Evolutionary conservation across 2,888 invertebrate species (phyloP), one percentile per base, ranked within the genome.

Genomic region (Acleris emargana): DNA sequence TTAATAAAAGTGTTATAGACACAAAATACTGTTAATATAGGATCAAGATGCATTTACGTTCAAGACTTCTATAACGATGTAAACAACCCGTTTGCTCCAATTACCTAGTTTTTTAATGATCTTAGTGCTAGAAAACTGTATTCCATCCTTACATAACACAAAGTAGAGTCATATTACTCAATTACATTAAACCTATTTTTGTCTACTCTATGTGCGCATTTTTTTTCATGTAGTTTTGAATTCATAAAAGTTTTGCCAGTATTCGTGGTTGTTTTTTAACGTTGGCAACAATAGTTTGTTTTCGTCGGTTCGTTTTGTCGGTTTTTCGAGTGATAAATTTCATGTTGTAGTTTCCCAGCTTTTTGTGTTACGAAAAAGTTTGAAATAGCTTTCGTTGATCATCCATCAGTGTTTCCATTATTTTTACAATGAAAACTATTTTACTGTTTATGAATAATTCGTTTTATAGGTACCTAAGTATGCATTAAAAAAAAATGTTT

Each of bases 211-310:
- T 51, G 9, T 25, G 13, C 5, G 22, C 52, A 5, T 20, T 18
- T 32, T 54, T 43, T 53, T 47, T 54, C 43, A n/a, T 13, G 5
- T 22, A 7, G 18, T 17, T 42, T 43, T 9, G 3, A 72, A 71
- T 45, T n/a, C 45, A 70, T 69, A 69, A 71, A 69, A 69, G 25
- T 76, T 79, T 74, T 5, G 38, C 38, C 38, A 13, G 38, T 38
- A 38, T 38, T 72, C 76, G 71, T 68, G 71, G 70, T 60, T 22
- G 55, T 64, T 38, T 73, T 72, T 69, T 70, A 52, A 68, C 69
- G 67, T 66, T 5, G 22, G 57, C 28, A 18, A 69, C 71, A 69
- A 68, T 66, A 63, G 58, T 50, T 25, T 50, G 68, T 67, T 68
- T 71, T 70, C 66, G 64, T 67, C 67, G 49, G 61, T 67, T 43